Conservation (phyloP, 2,888 invertebrate species). For the Megaustenia siamemsis region DNA sequence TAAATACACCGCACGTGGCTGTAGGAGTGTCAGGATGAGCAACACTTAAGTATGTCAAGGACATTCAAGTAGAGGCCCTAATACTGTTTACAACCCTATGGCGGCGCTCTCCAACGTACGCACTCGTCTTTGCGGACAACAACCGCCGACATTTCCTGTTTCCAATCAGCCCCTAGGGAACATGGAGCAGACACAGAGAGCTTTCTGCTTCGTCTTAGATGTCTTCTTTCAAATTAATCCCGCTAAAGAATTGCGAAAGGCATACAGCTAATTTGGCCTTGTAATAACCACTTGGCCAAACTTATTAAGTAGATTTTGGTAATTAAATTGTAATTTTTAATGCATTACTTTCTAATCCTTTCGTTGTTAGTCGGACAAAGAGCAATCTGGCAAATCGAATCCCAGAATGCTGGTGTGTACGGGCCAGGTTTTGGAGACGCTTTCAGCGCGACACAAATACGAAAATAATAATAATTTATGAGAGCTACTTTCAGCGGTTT, state of each 20-base stretch:
- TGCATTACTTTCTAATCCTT: background rate
- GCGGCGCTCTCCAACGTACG: background rate
- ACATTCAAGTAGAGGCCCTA: constrained; percentile 23
- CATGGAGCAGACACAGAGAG: background rate
- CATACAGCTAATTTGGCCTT: background rate
- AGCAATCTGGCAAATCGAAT: too few species aligned
- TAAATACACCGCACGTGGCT: constrained; percentile 17
- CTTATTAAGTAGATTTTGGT: background rate
- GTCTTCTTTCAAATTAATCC: constrained; percentile 20
- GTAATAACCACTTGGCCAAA: constrained; percentile 1
- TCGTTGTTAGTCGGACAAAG: background rate
- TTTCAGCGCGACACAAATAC: too few species aligned
- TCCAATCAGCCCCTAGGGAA: background rate
- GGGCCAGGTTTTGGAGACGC: too few species aligned
- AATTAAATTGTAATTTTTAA: constrained; percentile 16
- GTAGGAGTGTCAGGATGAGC: constrained; percentile 12
- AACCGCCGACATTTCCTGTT: background rate
- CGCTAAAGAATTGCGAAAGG: constrained; percentile 24
- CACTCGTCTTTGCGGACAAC: constrained; percentile 27
- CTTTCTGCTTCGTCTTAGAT: background rate
- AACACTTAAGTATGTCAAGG: constrained; percentile 1
- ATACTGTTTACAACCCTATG: background rate
- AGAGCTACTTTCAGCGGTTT: too few species aligned
- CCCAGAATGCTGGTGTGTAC: too few species aligned
- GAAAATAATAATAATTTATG: too few species aligned